Evolutionary conservation across 2,888 invertebrate species (phyloP), one percentile per base, ranked within the genome.

Genomic region (Drosophila birchii): DNA sequence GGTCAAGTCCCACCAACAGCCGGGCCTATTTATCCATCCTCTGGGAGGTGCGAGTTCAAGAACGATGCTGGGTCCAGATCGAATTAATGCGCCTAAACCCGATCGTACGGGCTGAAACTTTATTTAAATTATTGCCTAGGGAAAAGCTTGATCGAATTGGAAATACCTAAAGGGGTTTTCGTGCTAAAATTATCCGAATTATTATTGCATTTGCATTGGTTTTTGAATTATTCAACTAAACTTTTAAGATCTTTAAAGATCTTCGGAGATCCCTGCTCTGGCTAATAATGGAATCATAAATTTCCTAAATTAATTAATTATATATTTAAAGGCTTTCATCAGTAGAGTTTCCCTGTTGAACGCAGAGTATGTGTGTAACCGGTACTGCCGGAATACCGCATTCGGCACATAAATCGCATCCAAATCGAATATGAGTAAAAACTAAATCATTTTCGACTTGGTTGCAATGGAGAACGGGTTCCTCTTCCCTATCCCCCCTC

Each of bases 21-120:
- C 47, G 47, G 67, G 56, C 56, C 41, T 68, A 66, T 68, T 41
- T 68, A 68, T 66, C 45, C 53, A 18, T 67, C 66, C 67, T 66
- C 61, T 16, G n/a, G 14, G 23, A 23, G 9, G 61, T 34, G 63
- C 32, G n/a, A 60, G 45, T 32, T 63, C 47, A 47, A 60, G 47
- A 39, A 26, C 34, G 39, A 47, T 47, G 39, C 39, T 39, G 59
- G 39, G 34, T 18, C 32, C 47, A 41, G 39, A 20, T 61, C 39
- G 16, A 18, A 34, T 64, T 41, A 49, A 26, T 34, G 34, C 39
- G 39, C 45, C 60, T 38, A 47, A 39, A 8, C 23, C 32, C 38
- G 60, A 12, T 32, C 26, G 39, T 16, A 26, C 60, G n/a, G 23
- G 12, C 32, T 60, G 16, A 34, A 38, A 34, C 38, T 23, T 47